These are phyloP conservation scores for Botrylloides violaceus DNA, from an alignment of 23 tunicate genomes.

Conservation along the genomic window DNA sequence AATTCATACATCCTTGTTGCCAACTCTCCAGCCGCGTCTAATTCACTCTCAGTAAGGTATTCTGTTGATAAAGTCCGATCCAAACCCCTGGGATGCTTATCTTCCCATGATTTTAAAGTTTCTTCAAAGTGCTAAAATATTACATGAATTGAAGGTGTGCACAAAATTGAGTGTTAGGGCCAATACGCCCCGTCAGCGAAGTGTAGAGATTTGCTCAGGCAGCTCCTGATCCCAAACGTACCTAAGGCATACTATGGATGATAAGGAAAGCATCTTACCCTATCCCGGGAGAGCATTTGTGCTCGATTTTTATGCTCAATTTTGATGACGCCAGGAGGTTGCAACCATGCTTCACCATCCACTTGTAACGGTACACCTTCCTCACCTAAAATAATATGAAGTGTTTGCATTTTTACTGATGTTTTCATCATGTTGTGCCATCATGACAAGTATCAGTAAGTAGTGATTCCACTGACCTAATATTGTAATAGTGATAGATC, in stretches of 20 bases:
- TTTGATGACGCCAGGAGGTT: conserved; percentile 90
- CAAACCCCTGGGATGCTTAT: conserved; percentile 30
- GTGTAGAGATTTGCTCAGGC: too few species aligned
- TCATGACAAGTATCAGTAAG: too few species aligned
- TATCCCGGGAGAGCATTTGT: conserved; percentile 91
- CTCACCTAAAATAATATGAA: conserved; percentile 40
- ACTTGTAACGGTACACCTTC: conserved; percentile 89
- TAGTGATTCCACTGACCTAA: conserved; percentile 32
- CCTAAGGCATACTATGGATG: too few species aligned
- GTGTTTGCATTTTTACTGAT: too few species aligned
- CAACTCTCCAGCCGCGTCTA: conserved; percentile 42
- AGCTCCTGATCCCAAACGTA: too few species aligned
- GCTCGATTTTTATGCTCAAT: conserved; percentile 94
- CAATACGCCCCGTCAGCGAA: too few species aligned
- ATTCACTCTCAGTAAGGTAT: conserved; percentile 54
- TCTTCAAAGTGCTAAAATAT: conserved; percentile 63
- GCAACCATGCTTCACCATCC: conserved; percentile 99
- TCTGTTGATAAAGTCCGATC: conserved; percentile 21
- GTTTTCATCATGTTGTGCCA: too few species aligned
- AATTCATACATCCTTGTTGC: conserved; percentile 63
- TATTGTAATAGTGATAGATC: conserved; percentile 70
- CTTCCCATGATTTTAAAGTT: conserved; percentile 83
- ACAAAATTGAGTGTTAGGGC: background rate
- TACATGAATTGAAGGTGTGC: too few species aligned
- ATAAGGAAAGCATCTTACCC: conserved; percentile 38